Conservation (phyloP, 2,888 invertebrate species). For the Andrena haemorrhoa region DNA sequence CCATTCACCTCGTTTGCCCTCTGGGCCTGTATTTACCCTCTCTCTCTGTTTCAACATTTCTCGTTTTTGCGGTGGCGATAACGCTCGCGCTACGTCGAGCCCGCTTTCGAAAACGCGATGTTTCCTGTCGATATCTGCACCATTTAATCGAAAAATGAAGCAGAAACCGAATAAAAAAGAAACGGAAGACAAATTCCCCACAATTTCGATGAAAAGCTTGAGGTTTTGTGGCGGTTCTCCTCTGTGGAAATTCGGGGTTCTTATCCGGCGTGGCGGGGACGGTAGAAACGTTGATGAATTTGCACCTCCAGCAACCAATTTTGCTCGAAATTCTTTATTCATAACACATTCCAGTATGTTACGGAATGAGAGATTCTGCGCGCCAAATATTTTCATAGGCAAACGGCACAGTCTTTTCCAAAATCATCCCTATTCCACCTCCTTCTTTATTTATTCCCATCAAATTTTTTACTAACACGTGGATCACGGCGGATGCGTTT, state of each 20-base stretch:
- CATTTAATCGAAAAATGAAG: slow-evolving; percentile 53
- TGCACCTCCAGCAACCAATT: background rate
- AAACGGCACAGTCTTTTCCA: no score
- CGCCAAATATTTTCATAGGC: background rate
- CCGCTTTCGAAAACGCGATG: slow-evolving; percentile 55
- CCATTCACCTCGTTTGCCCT: slow-evolving; percentile 61
- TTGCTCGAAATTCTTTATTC: background rate
- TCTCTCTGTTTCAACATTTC: slow-evolving; percentile 29
- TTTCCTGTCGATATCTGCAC: slow-evolving; percentile 47
- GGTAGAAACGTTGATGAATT: background rate
- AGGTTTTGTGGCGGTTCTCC: slow-evolving; percentile 14
- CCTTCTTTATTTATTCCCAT: no score
- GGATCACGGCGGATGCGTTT: no score
- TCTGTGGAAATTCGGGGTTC: slow-evolving; percentile 35
- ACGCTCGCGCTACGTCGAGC: slow-evolving; percentile 28
- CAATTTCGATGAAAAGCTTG: slow-evolving; percentile 39
- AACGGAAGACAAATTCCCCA: slow-evolving; percentile 12
- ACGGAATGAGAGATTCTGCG: background rate
- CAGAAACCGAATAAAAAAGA: slow-evolving; percentile 12
- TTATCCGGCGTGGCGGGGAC: slow-evolving; percentile 10
- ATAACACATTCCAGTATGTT: background rate
- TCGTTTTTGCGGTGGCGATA: slow-evolving; percentile 47
- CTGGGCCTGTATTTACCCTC: slow-evolving; percentile 41
- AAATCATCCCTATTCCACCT: no score
- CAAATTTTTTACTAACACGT: no score